Evolutionary conservation across 2,888 invertebrate species (phyloP), one percentile per base, ranked within the genome.

Genomic region (Eledona agricola): DNA sequence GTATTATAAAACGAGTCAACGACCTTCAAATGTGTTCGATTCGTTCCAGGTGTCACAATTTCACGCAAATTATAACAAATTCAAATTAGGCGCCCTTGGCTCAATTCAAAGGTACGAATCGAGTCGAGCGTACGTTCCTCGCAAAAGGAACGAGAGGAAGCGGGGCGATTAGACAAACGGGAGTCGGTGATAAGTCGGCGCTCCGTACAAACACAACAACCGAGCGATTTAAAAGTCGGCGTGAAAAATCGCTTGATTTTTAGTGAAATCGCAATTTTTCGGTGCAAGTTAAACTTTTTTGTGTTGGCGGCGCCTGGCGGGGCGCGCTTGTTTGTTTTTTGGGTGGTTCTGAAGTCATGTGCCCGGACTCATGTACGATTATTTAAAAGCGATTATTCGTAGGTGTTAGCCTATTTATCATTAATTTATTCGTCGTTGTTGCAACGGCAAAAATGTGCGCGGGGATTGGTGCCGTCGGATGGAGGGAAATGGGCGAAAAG

Each of bases 391-490:
- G 35, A 46, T 45, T 45, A 45, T 46, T 20, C 35, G 46, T 46
- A 58, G 62, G 62, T 59, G 62, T 55, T 57, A 58, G 55, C 59
- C 55, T 59, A 59, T 62, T 62, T 62, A 62, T 59, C 55, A 58
- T 58, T 59, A 59, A 62, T 62, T 50, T 62, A 62, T 62, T 59
- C 59, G 52, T 19, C 56, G 51, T 55, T 54, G 37, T 35, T 35
- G 35, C 19, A 26, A 46, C 15, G 23, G 35, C 4, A 26, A 46
- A 35, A 34, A 17, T 43, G 6, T 20, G 31, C 13, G 43, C 31
- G 13, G 15, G 10, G n/a, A 19, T 43, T 22, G 19, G 42, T 29
- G 42, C n/a, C 20, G 15, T 10, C 40, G 17, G 5, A 25, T 22
- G 38, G 19, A 11, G 12, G 25, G 38, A 3, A 25, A 7, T n/a